A percentile compares a stretch with the other conserved stretches of the same genome.
These are phyloP conservation scores for Streptopelia turtur DNA, from an alignment of 2,797 vertebrate genomes.

Conservation along the genomic window DNA sequence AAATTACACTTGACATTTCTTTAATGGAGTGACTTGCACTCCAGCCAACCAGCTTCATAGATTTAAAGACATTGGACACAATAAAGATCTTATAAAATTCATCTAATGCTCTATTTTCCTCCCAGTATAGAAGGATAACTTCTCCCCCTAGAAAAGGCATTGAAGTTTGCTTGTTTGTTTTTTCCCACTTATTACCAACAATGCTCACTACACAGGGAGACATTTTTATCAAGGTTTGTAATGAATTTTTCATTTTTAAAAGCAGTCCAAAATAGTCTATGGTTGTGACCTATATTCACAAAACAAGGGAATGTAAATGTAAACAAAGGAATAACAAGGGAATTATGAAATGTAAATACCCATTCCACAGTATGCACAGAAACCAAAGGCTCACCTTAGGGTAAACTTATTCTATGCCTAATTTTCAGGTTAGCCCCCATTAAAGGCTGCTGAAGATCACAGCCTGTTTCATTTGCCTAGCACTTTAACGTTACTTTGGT, in stretches of 20 bases:
- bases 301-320: not conserved
- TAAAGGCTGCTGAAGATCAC: not conserved
- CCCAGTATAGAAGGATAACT: not conserved
- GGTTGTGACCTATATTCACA: slow-evolving; percentile 47
- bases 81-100: slow-evolving; percentile 1
- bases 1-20: slow-evolving; percentile 60
- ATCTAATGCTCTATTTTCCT: not conserved
- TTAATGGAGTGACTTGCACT: slow-evolving; percentile 37
- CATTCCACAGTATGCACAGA: not conserved
- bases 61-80: not conserved
- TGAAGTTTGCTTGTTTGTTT: not conserved
- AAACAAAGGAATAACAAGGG: slow-evolving; percentile 10
- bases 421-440: not conserved
- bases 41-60: not conserved
- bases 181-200: not conserved
- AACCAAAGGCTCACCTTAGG: slow-evolving; percentile 13
- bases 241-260: slow-evolving; percentile 39
- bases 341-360: slow-evolving; percentile 17
- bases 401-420: not conserved
- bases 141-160: not conserved
- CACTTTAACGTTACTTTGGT: not conserved
- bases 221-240: not conserved
- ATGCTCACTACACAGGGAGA: not conserved
- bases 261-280: not conserved
- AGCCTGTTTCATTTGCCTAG: not conserved